Percentiles rank a stretch among this genome's conserved stretches.
phyloP scores from a whole-genome alignment of 2,113 vertebrate species.

The Ciconia boyciana region DNA sequence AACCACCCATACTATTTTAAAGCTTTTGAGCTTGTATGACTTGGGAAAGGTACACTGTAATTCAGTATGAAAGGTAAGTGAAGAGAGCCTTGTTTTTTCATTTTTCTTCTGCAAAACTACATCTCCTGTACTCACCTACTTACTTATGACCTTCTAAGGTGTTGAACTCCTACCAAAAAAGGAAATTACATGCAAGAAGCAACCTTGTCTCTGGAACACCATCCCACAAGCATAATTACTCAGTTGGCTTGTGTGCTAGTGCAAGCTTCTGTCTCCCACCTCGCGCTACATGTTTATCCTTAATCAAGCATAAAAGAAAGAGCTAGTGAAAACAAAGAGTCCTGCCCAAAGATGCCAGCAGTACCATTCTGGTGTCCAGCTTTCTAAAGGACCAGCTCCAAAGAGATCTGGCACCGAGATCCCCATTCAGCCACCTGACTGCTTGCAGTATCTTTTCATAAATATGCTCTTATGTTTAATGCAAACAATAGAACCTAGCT shows the following conservation, averaged over 20 bases:
- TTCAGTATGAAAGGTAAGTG: neutral
- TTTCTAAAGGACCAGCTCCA: neutral
- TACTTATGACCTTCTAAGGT: neutral
- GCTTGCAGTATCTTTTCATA: neutral
- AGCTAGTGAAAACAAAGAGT: neutral
- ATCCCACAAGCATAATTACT: neutral
- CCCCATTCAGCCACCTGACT: neutral
- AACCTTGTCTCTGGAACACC: neutral
- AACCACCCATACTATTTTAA: neutral
- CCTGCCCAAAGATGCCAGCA: neutral
- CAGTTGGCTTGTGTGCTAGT: neutral
- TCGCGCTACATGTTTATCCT: neutral
- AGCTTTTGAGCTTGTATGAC: neutral
- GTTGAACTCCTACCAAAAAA: neutral
- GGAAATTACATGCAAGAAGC: fast-evolving
- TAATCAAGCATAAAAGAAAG: neutral
- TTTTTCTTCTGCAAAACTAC: neutral
- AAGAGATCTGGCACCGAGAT: neutral
- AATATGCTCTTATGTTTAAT: neutral
- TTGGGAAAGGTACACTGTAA: neutral
- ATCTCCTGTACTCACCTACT: neutral
- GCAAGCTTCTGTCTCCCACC: neutral
- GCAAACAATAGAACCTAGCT: neutral
- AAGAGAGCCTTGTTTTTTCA: neutral
- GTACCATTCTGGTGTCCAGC: neutral